phyloP scores from a whole-genome alignment of 2,888 invertebrate species.

The Heliothis peltigera region DNA sequence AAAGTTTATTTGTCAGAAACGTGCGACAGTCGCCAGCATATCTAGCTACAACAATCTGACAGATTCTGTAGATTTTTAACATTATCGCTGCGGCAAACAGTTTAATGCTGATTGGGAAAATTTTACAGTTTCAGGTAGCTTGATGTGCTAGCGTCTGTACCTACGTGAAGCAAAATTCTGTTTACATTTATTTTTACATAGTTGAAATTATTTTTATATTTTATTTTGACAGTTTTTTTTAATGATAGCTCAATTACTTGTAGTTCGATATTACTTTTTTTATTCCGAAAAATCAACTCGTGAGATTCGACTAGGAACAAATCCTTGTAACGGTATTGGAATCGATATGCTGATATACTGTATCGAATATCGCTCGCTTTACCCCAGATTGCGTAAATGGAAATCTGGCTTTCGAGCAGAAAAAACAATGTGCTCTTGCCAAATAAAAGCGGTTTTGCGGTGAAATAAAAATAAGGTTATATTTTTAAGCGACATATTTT shows the following conservation, averaged over 20 bases:
- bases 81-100: no score
- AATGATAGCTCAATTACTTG: neutral
- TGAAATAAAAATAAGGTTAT: slow-evolving; percentile 50
- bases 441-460: slow-evolving; percentile 62
- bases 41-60: no score
- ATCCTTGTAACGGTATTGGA: slow-evolving; percentile 68
- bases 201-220: no score
- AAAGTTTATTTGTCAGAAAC: no score
- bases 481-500: slow-evolving; percentile 24
- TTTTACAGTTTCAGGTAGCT: no score
- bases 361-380: slow-evolving; percentile 76
- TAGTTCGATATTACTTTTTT: neutral
- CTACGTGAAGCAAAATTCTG: no score
- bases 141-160: no score
- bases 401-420: slow-evolving; percentile 71
- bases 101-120: no score
- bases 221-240: neutral
- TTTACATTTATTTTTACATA: no score
- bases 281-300: slow-evolving; percentile 1
- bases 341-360: slow-evolving; percentile 72
- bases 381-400: slow-evolving; percentile 80
- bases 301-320: slow-evolving; percentile 21
- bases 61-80: no score
- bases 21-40: no score
- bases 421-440: slow-evolving; percentile 69